Evolutionary conservation across 1,140 invertebrate genomes (phyloP).

Genomic region (Cardiocondyla obscurior): DNA sequence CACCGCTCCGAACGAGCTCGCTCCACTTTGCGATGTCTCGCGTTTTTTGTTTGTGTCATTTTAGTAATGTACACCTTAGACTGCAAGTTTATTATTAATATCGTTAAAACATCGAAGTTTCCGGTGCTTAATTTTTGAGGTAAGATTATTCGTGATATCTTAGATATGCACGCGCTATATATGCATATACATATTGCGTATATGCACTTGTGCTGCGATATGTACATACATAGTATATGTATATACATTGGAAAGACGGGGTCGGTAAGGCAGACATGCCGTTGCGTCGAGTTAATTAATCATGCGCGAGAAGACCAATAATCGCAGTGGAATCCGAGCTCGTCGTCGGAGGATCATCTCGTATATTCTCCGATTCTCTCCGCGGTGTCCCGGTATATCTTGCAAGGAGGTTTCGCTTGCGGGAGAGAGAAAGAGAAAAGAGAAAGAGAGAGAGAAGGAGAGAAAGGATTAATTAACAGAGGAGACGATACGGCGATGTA

Average conservation of each 20-base stretch:
- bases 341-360: slow-evolving; percentile 60
- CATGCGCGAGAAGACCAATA: slow-evolving; percentile 62
- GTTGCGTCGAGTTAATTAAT: slow-evolving; percentile 63
- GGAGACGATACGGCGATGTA: slow-evolving; percentile 60
- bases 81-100: neutral
- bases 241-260: slow-evolving; percentile 11
- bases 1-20: too few species aligned
- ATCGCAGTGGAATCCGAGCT: slow-evolving; percentile 59
- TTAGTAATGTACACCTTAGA: neutral
- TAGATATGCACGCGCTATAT: neutral
- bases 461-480: slow-evolving; percentile 66
- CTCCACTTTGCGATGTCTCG: neutral
- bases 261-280: slow-evolving; percentile 31
- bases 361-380: slow-evolving; percentile 18
- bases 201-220: neutral
- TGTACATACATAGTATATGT: neutral
- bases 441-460: neutral
- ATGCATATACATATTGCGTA: neutral
- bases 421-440: slow-evolving; percentile 24
- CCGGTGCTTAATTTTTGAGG: neutral
- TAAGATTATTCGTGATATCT: neutral
- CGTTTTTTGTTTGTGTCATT: too few species aligned
- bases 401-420: slow-evolving; percentile 32
- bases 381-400: neutral
- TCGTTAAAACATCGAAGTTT: neutral